These are phyloP conservation scores for Abramis brama DNA, from an alignment of 2,113 vertebrate genomes.

Conservation along the genomic window DNA sequence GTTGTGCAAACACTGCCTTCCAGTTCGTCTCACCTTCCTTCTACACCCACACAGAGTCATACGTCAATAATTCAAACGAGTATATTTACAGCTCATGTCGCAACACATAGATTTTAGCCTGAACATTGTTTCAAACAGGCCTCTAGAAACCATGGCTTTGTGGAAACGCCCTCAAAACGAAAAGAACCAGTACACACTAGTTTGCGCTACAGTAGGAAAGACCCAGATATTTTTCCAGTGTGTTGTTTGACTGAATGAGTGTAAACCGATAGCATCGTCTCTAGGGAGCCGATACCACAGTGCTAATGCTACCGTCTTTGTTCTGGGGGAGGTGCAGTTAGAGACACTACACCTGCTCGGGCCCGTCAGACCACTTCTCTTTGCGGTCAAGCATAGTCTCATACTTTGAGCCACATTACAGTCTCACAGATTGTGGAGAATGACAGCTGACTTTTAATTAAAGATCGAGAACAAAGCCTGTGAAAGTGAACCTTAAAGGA, in stretches of 20 bases:
- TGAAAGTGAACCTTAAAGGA: conserved; percentile 2
- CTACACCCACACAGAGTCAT: background rate
- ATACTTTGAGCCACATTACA: conserved; percentile 17
- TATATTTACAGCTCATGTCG: background rate
- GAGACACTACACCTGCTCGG: conserved; percentile 10
- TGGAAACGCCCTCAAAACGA: background rate
- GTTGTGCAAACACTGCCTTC: background rate
- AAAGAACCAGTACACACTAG: background rate
- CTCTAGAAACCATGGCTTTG: background rate
- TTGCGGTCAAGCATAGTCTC: conserved; percentile 3
- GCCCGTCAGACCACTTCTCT: conserved; percentile 46
- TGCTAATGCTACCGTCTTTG: conserved; percentile 13
- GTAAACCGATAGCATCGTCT: conserved; percentile 28
- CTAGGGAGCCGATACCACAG: background rate
- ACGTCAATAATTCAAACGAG: conserved; percentile 4
- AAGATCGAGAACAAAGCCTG: conserved; percentile 18
- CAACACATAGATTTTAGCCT: background rate
- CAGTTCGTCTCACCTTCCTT: background rate
- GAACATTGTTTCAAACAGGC: background rate
- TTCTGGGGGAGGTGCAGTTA: conserved; percentile 2
- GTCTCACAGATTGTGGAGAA: background rate
- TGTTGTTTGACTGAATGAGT: conserved; percentile 15
- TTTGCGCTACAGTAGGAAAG: conserved; percentile 15
- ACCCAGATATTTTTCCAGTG: conserved; percentile 9
- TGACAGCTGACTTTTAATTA: conserved; percentile 29